Conservation (phyloP, 2,113 vertebrate species). For the Spea bombifrons region DNA sequence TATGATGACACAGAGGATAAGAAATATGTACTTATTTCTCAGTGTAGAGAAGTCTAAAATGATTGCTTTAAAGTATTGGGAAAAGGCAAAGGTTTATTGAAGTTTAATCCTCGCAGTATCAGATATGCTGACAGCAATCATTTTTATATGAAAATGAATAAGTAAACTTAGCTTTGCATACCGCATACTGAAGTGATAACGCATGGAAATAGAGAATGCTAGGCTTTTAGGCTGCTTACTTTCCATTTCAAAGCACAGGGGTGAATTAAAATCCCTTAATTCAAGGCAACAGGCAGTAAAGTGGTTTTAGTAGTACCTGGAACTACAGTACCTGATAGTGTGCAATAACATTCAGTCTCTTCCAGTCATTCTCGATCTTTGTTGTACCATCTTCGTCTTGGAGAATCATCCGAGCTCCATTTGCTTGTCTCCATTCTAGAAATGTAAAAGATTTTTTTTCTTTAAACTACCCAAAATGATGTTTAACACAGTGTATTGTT, state of each 20-base stretch:
- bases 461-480: too few relatives aligned
- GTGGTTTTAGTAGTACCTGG: background rate
- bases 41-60: conserved; percentile 14
- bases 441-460: background rate
- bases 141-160: too few relatives aligned
- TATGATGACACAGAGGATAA: conserved; percentile 30
- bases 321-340: conserved; percentile 38
- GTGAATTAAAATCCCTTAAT: too few relatives aligned
- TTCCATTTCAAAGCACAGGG: too few relatives aligned
- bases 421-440: conserved; percentile 75
- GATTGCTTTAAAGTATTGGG: background rate
- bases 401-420: conserved; percentile 71
- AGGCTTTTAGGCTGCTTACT: too few relatives aligned
- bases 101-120: conserved; percentile 8
- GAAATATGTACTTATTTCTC: background rate
- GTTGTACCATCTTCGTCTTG: conserved; percentile 80
- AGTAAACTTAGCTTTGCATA: too few relatives aligned
- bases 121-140: background rate
- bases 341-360: conserved; percentile 53
- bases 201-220: too few relatives aligned
- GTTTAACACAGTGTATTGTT: background rate
- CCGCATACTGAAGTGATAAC: too few relatives aligned
- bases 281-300: too few relatives aligned
- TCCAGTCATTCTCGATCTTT: conserved; percentile 82
- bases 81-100: background rate